Evolutionary conservation across 2,888 invertebrate genomes (phyloP).

Genomic region (Lasius fuliginosus): DNA sequence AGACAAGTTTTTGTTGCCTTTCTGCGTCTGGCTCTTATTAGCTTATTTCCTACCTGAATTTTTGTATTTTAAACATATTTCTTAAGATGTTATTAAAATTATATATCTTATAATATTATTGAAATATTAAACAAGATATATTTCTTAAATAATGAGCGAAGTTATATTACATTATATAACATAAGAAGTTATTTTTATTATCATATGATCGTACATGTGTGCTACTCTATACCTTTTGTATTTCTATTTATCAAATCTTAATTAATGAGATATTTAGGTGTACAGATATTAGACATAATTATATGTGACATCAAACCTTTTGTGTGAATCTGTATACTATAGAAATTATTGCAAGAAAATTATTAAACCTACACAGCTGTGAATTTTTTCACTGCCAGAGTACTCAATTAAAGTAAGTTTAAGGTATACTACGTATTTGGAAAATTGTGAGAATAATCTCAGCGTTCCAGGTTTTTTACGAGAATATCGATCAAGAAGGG

Average conservation of each 20-base stretch:
- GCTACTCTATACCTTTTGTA: background rate
- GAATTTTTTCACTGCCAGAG: background rate
- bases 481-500: background rate
- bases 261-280: background rate
- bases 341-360: background rate
- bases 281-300: background rate
- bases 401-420: background rate
- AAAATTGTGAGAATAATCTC: background rate
- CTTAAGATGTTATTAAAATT: background rate
- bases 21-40: no score
- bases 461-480: background rate
- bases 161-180: background rate
- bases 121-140: background rate
- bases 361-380: background rate
- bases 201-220: background rate
- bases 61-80: background rate
- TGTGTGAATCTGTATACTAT: background rate
- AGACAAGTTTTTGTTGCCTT: no score
- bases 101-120: background rate
- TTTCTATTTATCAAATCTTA: background rate
- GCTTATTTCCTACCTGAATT: no score
- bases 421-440: background rate
- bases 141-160: background rate
- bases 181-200: slow-evolving; percentile 2
- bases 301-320: background rate